A percentile compares a stretch with the other conserved stretches of the same genome.
phyloP scores from a whole-genome alignment of 2,797 vertebrate genomes.

The Hephaestus fuliginosus region DNA sequence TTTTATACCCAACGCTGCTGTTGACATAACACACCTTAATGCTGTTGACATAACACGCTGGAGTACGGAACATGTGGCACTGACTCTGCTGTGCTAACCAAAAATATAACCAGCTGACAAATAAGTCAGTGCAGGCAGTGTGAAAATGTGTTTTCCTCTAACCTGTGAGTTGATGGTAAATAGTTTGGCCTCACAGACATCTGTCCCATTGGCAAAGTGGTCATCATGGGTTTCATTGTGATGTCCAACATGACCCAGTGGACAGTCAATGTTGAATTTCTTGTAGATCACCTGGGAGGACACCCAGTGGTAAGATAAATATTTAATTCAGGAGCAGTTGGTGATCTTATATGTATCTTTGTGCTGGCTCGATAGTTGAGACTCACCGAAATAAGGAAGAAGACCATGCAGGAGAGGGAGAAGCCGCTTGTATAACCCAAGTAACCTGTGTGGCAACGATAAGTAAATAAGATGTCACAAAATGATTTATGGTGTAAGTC shows the following conservation, averaged over 20 bases:
- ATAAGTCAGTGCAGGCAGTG: background rate
- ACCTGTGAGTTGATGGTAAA: constrained; percentile 87
- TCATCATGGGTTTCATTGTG: background rate
- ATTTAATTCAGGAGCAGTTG: background rate
- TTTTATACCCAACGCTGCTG: constrained; percentile 1
- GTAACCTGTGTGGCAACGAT: constrained; percentile 86
- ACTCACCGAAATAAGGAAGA: constrained; percentile 98
- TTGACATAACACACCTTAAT: constrained; percentile 25
- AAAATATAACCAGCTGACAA: background rate
- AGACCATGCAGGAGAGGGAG: constrained; percentile 97
- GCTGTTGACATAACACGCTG: constrained; percentile 25
- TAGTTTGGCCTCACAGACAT: constrained; percentile 79
- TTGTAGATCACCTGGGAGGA: constrained; percentile 93
- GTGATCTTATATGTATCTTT: background rate
- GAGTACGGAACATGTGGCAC: background rate
- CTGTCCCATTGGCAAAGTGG: background rate
- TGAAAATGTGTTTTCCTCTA: constrained; percentile 18
- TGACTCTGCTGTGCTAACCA: background rate
- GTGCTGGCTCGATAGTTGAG: constrained; percentile 17
- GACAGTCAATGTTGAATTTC: constrained; percentile 92
- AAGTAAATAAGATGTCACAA: background rate
- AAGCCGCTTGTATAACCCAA: constrained; percentile 98
- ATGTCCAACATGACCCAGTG: constrained; percentile 6
- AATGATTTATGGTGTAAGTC: background rate
- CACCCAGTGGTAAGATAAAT: constrained; percentile 16